Conservation (phyloP, 2,113 vertebrate species). For the Azemiops feae region DNA sequence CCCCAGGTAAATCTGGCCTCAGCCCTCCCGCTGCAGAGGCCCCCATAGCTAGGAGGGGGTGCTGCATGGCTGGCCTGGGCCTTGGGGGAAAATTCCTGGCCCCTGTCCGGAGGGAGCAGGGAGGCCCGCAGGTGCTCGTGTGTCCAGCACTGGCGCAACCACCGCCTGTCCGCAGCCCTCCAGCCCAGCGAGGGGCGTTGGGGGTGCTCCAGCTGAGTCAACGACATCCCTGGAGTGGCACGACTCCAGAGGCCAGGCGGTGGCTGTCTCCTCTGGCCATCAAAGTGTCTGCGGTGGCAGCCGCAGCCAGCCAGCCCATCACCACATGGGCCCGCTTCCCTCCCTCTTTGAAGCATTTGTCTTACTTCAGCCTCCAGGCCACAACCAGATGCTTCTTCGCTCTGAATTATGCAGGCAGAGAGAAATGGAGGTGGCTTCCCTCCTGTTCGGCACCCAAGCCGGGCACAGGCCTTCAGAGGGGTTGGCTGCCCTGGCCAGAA, state of each 20-base stretch:
- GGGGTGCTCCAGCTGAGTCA: background rate
- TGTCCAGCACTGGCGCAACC: background rate
- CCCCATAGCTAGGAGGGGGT: background rate
- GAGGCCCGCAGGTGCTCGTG: background rate
- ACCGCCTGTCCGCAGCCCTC: background rate
- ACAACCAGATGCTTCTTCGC: background rate
- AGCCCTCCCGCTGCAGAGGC: background rate
- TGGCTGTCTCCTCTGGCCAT: accelerated
- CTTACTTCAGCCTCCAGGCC: background rate
- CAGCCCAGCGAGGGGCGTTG: accelerated
- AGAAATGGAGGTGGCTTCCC: no score
- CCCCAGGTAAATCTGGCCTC: background rate
- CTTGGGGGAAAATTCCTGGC: no score
- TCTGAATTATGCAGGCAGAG: background rate
- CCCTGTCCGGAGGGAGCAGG: background rate
- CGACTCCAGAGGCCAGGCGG: background rate
- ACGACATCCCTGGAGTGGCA: no score
- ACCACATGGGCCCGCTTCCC: accelerated
- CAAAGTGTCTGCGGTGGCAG: background rate
- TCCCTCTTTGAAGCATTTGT: background rate
- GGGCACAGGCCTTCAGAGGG: no score
- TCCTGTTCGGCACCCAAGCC: background rate
- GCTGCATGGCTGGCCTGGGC: background rate
- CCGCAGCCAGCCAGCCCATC: background rate
- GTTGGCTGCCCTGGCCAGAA: background rate